Evolutionary conservation across 2,888 invertebrate genomes (phyloP), one percentile per base, ranked within the genome.

Genomic region (Nomada lathburiana): DNA sequence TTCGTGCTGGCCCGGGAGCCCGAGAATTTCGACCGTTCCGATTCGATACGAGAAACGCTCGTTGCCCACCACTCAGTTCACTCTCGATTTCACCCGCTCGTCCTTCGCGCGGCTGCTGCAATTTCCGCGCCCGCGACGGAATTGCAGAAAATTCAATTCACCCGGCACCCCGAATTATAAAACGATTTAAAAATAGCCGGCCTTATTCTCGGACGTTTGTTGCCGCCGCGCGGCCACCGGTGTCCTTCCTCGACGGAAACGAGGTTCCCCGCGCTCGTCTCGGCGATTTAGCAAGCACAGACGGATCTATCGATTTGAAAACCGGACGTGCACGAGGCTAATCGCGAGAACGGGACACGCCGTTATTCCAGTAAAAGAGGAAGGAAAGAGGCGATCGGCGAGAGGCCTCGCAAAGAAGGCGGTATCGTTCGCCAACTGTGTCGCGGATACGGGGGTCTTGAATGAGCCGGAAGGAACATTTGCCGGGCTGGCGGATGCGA

Each of bases 381-480:
- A 63, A 44, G 7, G 16, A 16, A 18, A n/a, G 29, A 11, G 23
- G 18, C 18, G 42, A 44, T 68, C 62, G 77, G 73, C 62, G 18
- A 52, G n/a, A 1, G 13, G 7, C 13, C 11, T 67, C 50, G 60
- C 44, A 36, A 36, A 57, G 44, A 29, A 52, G 73, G 62, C 70
- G 62, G 62, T 67, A 26, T 52, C 55, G 70, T 74, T 57, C 60
- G 85, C 85, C 79, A 85, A 85, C 74, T 80, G 83, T 85, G 86
- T 76, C 86, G 75, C 76, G 86, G 86, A 82, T 82, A 76, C 86
- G 70, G 16, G 16, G 68, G 76, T 77, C 84, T 77, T 74, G 87
- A 81, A 85, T 76, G 80, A 83, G 75, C 72, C 84, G 87, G 87
- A 86, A 86, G 81, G 60, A 79, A 79, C 81, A 65, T 84, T 86